Percentiles rank a stretch among this genome's conserved stretches.
These are phyloP conservation scores for Stigmatopora nigra DNA, from an alignment of 2,113 vertebrate genomes.

Conservation along the genomic window DNA sequence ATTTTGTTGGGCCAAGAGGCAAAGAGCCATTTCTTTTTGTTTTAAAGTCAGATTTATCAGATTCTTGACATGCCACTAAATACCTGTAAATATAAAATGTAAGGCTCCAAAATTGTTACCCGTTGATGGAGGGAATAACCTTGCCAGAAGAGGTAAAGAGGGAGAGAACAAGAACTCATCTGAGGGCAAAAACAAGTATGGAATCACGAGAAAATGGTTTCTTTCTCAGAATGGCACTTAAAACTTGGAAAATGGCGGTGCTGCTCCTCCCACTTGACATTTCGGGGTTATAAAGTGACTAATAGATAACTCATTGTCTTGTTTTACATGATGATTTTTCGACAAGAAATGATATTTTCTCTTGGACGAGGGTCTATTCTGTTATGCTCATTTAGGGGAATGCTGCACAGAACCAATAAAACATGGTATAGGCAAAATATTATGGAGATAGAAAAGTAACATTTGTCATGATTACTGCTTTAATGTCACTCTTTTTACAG, in stretches of 20 bases:
- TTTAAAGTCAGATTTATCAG: slow-evolving; percentile 11
- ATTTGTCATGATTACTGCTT: too few species aligned
- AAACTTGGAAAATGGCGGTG: slow-evolving; percentile 43
- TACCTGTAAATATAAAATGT: slow-evolving; percentile 20
- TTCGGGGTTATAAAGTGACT: slow-evolving; percentile 59
- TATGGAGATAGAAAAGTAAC: slow-evolving; percentile 8
- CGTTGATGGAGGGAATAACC: slow-evolving; percentile 19
- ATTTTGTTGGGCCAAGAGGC: neutral
- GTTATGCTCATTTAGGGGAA: slow-evolving; percentile 50
- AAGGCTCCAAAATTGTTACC: slow-evolving; percentile 19
- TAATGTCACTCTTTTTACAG: too few species aligned
- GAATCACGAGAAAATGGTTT: slow-evolving; percentile 32
- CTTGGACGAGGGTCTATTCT: slow-evolving; percentile 15
- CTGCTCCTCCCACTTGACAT: slow-evolving; percentile 57
- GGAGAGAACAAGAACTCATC: slow-evolving; percentile 14
- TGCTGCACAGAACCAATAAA: slow-evolving; percentile 45
- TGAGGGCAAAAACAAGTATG: slow-evolving; percentile 14
- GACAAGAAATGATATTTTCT: slow-evolving; percentile 44
- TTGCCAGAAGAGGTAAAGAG: neutral
- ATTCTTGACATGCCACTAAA: slow-evolving; percentile 8
- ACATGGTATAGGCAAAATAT: slow-evolving; percentile 19
- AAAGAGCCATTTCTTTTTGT: slow-evolving; percentile 5
- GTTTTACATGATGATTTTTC: slow-evolving; percentile 58
- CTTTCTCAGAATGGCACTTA: slow-evolving; percentile 42
- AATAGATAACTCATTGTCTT: slow-evolving; percentile 44